phyloP scores from a whole-genome alignment of 2,113 vertebrate species.

The Pogonocichla stellata region DNA sequence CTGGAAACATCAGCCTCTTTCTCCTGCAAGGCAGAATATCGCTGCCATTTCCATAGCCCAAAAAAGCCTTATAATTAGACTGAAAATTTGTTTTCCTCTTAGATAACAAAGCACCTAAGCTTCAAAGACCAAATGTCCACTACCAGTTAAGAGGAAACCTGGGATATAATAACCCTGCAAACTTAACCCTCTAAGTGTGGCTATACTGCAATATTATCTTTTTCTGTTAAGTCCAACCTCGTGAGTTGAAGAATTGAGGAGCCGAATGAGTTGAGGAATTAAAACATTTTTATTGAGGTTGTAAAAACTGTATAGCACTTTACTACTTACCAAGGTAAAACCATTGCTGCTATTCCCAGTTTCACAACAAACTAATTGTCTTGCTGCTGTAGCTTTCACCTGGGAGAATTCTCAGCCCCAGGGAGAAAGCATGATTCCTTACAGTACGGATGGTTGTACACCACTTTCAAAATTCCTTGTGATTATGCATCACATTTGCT shows the following conservation, averaged over 20 bases:
- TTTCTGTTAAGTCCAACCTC: not conserved
- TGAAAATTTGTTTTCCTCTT: not conserved
- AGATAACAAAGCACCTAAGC: not conserved
- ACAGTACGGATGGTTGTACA: not conserved
- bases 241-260: not conserved
- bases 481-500: not conserved
- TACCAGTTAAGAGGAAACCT: not conserved
- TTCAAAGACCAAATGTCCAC: not conserved
- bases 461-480: not conserved
- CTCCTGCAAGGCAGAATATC: not conserved
- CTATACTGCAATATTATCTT: not conserved
- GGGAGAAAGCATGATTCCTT: not conserved
- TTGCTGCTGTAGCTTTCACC: not conserved
- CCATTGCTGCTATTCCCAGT: not conserved
- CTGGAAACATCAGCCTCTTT: not conserved
- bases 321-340: not conserved
- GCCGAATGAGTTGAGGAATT: not conserved
- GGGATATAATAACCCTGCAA: not conserved
- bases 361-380: not conserved
- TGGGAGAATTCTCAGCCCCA: not conserved
- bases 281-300: not conserved
- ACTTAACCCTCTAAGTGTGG: not conserved
- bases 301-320: not conserved
- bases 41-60: not conserved
- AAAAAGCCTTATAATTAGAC: not conserved